phyloP scores from a whole-genome alignment of 2,797 vertebrate genomes.

The Heliangelus exortis region DNA sequence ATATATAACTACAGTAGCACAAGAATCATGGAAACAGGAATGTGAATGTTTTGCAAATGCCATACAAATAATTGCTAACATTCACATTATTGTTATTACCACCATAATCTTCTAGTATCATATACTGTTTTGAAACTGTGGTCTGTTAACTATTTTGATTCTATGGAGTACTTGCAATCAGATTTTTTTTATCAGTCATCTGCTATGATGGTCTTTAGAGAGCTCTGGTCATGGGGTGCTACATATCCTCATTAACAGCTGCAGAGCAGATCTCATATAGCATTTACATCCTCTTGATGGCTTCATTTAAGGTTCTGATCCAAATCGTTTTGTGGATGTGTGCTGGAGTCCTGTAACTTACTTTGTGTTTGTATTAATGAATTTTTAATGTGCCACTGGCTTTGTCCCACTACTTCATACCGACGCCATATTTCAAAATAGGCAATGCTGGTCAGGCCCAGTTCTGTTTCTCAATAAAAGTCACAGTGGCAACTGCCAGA shows the following conservation, averaged over 20 bases:
- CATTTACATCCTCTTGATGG: neutral
- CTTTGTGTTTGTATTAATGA: neutral
- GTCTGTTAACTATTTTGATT: neutral
- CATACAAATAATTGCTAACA: neutral
- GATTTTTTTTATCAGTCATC: neutral
- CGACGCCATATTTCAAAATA: neutral
- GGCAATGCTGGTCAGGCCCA: neutral
- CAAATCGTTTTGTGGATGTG: neutral
- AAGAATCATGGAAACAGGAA: neutral
- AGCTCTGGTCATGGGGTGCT: neutral
- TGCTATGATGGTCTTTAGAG: neutral
- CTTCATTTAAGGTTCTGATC: neutral
- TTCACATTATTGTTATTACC: neutral
- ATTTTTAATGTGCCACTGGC: neutral
- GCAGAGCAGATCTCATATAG: neutral
- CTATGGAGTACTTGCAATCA: neutral
- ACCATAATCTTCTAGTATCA: neutral
- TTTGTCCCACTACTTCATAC: neutral
- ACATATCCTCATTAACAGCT: neutral
- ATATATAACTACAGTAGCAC: neutral
- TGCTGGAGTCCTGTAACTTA: neutral
- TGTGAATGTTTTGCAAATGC: neutral
- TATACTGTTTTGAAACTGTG: neutral
- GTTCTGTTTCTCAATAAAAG: neutral
- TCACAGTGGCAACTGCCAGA: neutral